Percentiles rank a stretch among this genome's conserved stretches.
phyloP scores from a whole-genome alignment of 2,113 vertebrate genomes.

The Ceyx margarethae region DNA sequence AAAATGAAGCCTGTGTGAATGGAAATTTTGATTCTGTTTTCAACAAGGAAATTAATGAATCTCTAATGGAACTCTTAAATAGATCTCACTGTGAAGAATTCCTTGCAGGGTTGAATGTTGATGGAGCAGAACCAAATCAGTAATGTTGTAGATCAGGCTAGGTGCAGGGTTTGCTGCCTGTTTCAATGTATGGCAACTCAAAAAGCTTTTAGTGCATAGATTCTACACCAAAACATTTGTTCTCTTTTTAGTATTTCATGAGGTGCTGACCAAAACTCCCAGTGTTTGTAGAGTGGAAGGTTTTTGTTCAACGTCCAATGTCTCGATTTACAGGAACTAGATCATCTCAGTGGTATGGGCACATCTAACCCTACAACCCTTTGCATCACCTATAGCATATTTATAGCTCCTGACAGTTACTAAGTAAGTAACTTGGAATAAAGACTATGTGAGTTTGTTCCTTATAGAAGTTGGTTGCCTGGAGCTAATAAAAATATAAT shows the following conservation, averaged over 20 bases:
- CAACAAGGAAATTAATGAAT: conserved; percentile 73
- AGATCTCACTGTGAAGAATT: conserved; percentile 73
- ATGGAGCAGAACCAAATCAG: conserved; percentile 59
- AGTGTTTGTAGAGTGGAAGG: background rate
- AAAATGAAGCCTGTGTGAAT: conserved; percentile 42
- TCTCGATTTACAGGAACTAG: background rate
- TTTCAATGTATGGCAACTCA: background rate
- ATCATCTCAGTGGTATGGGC: background rate
- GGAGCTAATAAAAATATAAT: background rate
- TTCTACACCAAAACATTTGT: background rate
- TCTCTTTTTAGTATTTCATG: background rate
- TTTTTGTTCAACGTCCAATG: background rate
- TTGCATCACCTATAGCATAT: background rate
- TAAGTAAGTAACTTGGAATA: background rate
- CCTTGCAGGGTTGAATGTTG: conserved; percentile 71
- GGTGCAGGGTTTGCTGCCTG: background rate
- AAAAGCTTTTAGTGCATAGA: background rate
- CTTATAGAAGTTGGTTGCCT: background rate
- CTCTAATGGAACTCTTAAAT: conserved; percentile 77
- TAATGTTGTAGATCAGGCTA: background rate
- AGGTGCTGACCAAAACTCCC: background rate
- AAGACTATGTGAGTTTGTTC: background rate
- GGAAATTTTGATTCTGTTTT: conserved; percentile 68
- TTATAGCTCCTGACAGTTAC: background rate
- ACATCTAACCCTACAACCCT: background rate